Evolutionary conservation across 1,140 invertebrate genomes (phyloP).

Genomic region (Drosophila tsacasi): DNA sequence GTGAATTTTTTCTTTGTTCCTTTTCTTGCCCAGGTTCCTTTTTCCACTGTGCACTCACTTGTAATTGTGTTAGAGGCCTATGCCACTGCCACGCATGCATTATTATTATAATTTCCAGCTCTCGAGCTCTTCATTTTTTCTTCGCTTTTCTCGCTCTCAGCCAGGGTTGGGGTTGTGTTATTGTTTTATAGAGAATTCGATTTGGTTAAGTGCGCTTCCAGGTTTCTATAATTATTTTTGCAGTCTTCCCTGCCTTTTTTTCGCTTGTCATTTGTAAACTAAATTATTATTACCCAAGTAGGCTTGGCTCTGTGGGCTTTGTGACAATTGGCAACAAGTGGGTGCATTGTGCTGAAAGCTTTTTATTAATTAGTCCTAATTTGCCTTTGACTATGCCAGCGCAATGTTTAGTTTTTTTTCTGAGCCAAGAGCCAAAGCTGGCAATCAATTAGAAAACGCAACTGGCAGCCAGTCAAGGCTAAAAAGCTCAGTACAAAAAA

Average conservation of each 20-base stretch:
- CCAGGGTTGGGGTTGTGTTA: conserved; percentile 47
- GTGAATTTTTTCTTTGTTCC: conserved; percentile 27
- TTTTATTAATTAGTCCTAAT: conserved; percentile 75
- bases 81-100: conserved; percentile 76
- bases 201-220: conserved; percentile 79
- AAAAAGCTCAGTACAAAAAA: conserved; percentile 10
- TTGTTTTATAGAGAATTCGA: conserved; percentile 78
- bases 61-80: conserved; percentile 81
- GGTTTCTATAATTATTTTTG: conserved; percentile 44
- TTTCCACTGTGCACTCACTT: conserved; percentile 51
- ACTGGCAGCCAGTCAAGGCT: conserved; percentile 50
- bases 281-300: conserved; percentile 66
- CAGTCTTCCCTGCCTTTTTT: conserved; percentile 4
- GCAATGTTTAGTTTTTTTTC: conserved; percentile 21
- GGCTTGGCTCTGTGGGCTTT: conserved; percentile 26
- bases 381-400: conserved; percentile 63
- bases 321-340: conserved; percentile 38
- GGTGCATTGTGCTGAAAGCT: conserved; percentile 47
- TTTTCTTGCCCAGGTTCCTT: conserved; percentile 15
- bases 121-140: conserved; percentile 45
- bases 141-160: conserved; percentile 29
- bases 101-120: conserved; percentile 72
- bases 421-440: conserved; percentile 22
- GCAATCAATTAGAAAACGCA: conserved; percentile 56
- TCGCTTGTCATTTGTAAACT: conserved; percentile 60